Evolutionary conservation across 2,888 invertebrate genomes (phyloP).

Genomic region (Cephus sareptanus): DNA sequence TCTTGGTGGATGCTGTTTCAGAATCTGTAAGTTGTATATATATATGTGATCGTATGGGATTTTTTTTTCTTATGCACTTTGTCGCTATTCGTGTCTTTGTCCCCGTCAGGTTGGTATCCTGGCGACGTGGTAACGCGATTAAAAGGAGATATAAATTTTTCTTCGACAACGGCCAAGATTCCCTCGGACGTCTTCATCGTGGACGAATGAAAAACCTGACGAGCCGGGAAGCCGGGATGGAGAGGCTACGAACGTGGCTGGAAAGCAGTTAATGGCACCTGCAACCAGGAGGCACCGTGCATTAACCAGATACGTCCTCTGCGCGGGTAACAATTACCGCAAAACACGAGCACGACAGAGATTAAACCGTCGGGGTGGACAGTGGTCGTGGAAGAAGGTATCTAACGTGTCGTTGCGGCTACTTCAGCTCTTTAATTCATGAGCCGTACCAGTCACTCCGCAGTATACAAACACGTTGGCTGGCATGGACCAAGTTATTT

Average conservation of each 20-base stretch:
- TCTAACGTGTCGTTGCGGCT: constrained; percentile 49
- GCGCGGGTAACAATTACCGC: constrained; percentile 46
- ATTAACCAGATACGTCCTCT: constrained; percentile 18
- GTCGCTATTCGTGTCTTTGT: neutral
- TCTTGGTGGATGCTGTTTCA: neutral
- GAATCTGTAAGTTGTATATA: neutral
- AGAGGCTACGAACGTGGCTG: constrained; percentile 34
- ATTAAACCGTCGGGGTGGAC: constrained; percentile 25
- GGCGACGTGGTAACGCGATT: constrained; percentile 32
- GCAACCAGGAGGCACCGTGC: constrained; percentile 25
- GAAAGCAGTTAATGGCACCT: constrained; percentile 52
- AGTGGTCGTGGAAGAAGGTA: constrained; percentile 36
- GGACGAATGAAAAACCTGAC: constrained; percentile 30
- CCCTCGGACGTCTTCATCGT: constrained; percentile 54
- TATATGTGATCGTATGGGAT: too few relatives aligned
- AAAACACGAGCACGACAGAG: constrained; percentile 29
- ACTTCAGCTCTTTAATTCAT: constrained; percentile 57
- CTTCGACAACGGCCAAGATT: constrained; percentile 10
- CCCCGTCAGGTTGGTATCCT: neutral
- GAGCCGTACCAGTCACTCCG: constrained; percentile 27
- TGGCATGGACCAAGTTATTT: neutral
- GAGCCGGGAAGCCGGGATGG: constrained; percentile 13
- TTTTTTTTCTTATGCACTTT: too few relatives aligned
- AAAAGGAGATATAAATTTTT: constrained; percentile 18
- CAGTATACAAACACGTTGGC: neutral